Evolutionary conservation across 2,797 vertebrate species (phyloP).

Genomic region (Miichthys miiuy): DNA sequence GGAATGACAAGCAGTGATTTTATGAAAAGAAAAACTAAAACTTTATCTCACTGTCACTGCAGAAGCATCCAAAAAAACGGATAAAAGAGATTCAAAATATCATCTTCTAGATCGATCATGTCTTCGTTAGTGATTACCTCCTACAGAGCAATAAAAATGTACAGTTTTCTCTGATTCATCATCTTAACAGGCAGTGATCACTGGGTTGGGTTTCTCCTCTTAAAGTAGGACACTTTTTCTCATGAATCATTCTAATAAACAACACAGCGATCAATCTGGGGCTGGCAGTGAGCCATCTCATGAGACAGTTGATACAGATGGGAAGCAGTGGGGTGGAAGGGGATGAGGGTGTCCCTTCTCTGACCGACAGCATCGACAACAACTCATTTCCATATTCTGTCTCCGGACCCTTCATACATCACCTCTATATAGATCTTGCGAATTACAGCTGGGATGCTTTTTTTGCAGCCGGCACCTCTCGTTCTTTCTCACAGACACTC

Average conservation of each 20-base stretch:
- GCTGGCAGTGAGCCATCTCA: slow-evolving; percentile 24
- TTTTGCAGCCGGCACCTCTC: background rate
- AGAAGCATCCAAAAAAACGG: background rate
- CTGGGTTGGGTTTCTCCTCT: slow-evolving; percentile 15
- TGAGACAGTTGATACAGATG: slow-evolving; percentile 14
- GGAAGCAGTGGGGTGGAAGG: background rate
- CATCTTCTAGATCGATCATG: background rate
- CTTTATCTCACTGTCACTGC: background rate
- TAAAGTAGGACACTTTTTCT: slow-evolving; percentile 36
- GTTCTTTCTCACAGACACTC: slow-evolving; percentile 28
- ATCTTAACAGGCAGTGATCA: slow-evolving; percentile 37
- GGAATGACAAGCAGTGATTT: slow-evolving; percentile 12
- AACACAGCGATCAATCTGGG: slow-evolving; percentile 50
- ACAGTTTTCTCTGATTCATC: slow-evolving; percentile 39
- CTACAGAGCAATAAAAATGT: slow-evolving; percentile 1
- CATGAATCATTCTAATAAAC: slow-evolving; percentile 46
- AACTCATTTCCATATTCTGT: slow-evolving; percentile 56
- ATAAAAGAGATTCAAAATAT: background rate
- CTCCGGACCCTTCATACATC: slow-evolving; percentile 32
- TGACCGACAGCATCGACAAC: slow-evolving; percentile 56
- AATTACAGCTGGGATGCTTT: slow-evolving; percentile 7
- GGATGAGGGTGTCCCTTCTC: slow-evolving; percentile 15
- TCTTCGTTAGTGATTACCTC: slow-evolving; percentile 10
- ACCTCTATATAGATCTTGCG: slow-evolving; percentile 24
- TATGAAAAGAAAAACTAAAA: slow-evolving; percentile 8